Conservation (phyloP, 2,797 vertebrate genomes). For the Calcarius lapponicus region DNA sequence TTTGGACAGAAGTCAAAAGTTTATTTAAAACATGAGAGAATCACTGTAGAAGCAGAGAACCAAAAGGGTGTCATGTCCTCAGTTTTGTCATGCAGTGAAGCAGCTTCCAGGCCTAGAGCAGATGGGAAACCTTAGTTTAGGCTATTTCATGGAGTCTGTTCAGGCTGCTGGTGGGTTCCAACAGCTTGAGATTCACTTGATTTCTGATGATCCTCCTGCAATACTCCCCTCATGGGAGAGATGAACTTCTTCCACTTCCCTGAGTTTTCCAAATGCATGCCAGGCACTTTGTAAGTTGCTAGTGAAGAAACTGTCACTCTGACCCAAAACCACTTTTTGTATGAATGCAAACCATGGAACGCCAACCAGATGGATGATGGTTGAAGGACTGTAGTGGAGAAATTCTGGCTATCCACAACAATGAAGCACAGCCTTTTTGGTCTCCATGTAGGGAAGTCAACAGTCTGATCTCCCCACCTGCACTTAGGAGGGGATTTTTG, state of each 20-base stretch:
- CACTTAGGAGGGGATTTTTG: not conserved
- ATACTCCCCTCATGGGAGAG: not conserved
- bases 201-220: not conserved
- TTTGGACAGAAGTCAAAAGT: conserved; percentile 65
- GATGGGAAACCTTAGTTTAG: not conserved
- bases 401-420: not conserved
- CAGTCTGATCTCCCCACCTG: not conserved
- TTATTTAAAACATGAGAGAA: conserved; percentile 71
- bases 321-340: not conserved
- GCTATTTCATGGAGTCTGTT: not conserved
- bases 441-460: rapidly evolving
- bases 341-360: not conserved
- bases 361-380: not conserved
- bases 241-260: not conserved
- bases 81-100: conserved; percentile 1
- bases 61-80: conserved; percentile 39
- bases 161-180: not conserved
- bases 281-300: not conserved
- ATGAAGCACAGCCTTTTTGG: not conserved
- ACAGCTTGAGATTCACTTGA: not conserved
- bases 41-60: conserved; percentile 54
- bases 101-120: conserved; percentile 19
- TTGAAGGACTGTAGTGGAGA: not conserved
- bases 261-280: rapidly evolving
- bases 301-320: not conserved